Conservation (phyloP, 2,113 vertebrate species). For the Cavia aperea region DNA sequence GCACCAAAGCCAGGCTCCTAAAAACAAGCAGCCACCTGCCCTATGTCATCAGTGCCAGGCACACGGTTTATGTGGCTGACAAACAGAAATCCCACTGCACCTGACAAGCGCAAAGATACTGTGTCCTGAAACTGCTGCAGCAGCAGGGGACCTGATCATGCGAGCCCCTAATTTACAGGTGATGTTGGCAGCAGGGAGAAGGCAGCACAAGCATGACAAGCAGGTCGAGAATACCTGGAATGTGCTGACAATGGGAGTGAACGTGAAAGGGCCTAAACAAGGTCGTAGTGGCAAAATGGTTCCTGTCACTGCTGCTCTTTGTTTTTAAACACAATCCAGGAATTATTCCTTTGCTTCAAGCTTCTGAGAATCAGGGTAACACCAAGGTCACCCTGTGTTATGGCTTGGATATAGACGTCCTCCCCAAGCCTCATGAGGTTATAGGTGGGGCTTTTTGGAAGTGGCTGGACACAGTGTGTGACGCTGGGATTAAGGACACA, state of each 20-base stretch:
- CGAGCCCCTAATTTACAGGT: not conserved
- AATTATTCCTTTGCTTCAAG: not conserved
- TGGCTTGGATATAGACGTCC: not conserved
- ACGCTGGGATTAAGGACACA: not conserved
- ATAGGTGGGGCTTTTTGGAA: not conserved
- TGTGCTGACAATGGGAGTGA: accelerated
- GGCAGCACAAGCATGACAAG: no score
- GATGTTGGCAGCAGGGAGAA: not conserved
- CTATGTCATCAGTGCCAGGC: not conserved
- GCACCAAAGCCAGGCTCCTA: not conserved
- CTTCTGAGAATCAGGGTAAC: not conserved
- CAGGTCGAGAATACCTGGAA: accelerated
- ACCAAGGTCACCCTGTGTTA: not conserved
- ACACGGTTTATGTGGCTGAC: not conserved
- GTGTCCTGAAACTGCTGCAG: not conserved
- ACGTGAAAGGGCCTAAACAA: not conserved
- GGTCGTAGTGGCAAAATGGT: no score
- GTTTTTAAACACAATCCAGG: not conserved
- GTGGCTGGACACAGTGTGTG: not conserved
- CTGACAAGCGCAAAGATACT: not conserved
- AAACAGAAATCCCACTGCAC: not conserved
- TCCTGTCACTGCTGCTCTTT: not conserved
- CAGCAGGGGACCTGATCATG: not conserved
- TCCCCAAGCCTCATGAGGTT: not conserved
- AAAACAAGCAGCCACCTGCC: not conserved